These are phyloP conservation scores for Morinoia aosen DNA, from an alignment of 2,888 invertebrate genomes.

Conservation along the genomic window DNA sequence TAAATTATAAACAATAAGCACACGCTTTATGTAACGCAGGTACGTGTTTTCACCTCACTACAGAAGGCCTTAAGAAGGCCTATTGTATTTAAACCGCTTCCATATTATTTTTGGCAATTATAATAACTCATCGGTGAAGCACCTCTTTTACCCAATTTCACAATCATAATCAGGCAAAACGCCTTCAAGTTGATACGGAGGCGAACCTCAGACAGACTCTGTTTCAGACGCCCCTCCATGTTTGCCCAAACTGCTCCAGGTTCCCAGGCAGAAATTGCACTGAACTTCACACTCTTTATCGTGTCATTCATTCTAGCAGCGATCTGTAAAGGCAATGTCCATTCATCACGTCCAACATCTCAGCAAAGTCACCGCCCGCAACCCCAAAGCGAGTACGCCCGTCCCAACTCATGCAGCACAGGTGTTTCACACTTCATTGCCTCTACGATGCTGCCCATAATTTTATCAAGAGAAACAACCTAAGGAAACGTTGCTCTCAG, in stretches of 20 bases:
- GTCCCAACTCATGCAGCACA: neutral
- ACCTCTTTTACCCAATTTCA: neutral
- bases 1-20: neutral
- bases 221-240: neutral
- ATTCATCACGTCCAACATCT: constrained; percentile 22
- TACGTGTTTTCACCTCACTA: neutral
- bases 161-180: neutral
- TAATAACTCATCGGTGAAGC: neutral
- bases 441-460: neutral
- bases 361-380: constrained; percentile 4
- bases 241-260: constrained; percentile 21
- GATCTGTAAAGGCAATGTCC: neutral
- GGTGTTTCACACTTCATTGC: constrained; percentile 25
- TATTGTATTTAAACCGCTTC: neutral
- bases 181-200: neutral
- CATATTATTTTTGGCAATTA: neutral
- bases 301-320: neutral
- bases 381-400: constrained; percentile 12
- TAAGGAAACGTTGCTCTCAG: constrained; percentile 29
- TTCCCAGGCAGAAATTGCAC: constrained; percentile 1
- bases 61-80: too few species aligned
- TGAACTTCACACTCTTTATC: constrained; percentile 2
- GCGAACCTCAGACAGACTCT: neutral
- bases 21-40: neutral
- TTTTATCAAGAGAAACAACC: constrained; percentile 14